phyloP scores from a whole-genome alignment of 53 echinoderm and acorn worm genomes.

The Antedon mediterranea region DNA sequence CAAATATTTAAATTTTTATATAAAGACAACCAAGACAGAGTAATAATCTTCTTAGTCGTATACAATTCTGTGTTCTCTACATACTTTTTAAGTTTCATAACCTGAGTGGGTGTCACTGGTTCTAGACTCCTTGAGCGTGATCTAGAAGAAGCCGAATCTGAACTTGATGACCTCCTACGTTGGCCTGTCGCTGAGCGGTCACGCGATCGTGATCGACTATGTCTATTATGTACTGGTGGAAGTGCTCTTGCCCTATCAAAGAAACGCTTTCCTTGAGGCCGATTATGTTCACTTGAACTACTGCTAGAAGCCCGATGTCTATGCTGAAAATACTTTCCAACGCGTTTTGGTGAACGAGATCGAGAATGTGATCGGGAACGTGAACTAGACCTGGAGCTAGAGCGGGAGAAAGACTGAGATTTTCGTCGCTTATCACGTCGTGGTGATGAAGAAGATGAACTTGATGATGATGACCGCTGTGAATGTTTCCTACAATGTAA shows the following conservation, averaged over 20 bases:
- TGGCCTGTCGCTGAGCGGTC: slow-evolving; percentile 2
- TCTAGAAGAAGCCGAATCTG: slow-evolving; percentile 5
- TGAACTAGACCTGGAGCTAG: slow-evolving; percentile 2
- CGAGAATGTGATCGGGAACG: slow-evolving; percentile 17
- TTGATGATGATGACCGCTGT: background rate
- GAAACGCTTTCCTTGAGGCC: background rate
- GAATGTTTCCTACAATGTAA: background rate
- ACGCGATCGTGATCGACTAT: slow-evolving; percentile 20
- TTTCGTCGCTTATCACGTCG: slow-evolving; percentile 10
- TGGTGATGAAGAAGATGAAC: background rate
- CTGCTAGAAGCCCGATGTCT: background rate
- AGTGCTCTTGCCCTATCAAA: background rate
- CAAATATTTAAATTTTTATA: too few species aligned
- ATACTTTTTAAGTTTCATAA: background rate
- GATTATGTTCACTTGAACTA: background rate
- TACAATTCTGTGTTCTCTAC: background rate
- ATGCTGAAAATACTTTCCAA: background rate
- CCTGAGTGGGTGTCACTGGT: background rate
- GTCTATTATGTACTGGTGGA: slow-evolving; percentile 15
- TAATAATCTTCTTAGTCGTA: too few species aligned
- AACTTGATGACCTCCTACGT: slow-evolving; percentile 13
- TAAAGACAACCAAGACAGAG: too few species aligned
- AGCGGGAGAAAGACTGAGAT: background rate
- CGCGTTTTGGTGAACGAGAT: background rate
- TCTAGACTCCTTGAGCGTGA: slow-evolving; percentile 7